Conservation (phyloP, 2,113 vertebrate species). For the Rattus norvegicus region GRCr8 NC_086028.1:31180501-31181000, state of each 20-base stretch:
- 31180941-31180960: neutral
- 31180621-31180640: neutral
- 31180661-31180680: neutral
- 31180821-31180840: neutral
- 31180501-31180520: constrained; percentile 90
- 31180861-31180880: neutral
- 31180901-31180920: neutral
- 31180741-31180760: neutral
- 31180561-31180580: neutral
- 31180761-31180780: neutral
- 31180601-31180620: neutral
- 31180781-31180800: neutral
- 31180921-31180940: neutral
- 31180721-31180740: neutral
- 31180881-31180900: neutral
- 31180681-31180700: neutral
- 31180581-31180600: neutral
- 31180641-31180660: neutral
- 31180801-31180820: neutral
- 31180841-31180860: neutral
- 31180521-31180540: neutral
- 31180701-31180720: neutral
- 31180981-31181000: neutral
- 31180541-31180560: neutral
- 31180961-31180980: no score